These are phyloP conservation scores for Eupithecia inturbata DNA, from an alignment of 2,888 invertebrate genomes.

Conservation along the genomic window DNA sequence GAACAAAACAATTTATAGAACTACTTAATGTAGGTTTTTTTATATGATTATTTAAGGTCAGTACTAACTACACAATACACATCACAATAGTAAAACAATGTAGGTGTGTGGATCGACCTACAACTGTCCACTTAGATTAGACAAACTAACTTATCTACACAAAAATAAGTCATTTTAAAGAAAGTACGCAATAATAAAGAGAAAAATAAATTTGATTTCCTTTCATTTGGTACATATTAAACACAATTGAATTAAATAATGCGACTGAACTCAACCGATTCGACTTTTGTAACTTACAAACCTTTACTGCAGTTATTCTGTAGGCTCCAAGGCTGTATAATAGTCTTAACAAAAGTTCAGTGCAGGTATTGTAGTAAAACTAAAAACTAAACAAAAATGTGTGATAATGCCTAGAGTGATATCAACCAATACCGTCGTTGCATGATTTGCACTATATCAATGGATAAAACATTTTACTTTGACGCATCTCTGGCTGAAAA, in stretches of 20 bases:
- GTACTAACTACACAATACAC: slow-evolving; percentile 10
- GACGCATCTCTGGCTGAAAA: not conserved
- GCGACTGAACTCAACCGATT: not conserved
- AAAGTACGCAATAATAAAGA: not conserved
- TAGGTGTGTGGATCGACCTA: not conserved
- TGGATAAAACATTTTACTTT: not conserved
- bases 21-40: slow-evolving; percentile 11
- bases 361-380: not conserved
- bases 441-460: not conserved
- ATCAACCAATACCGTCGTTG: not conserved
- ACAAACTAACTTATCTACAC: slow-evolving; percentile 16
- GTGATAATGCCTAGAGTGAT: not conserved
- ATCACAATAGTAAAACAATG: not conserved
- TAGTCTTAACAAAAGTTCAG: not conserved
- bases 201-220: slow-evolving; percentile 15
- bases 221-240: slow-evolving; percentile 15
- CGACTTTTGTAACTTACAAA: not conserved
- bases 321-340: not conserved
- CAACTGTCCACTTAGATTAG: not conserved
- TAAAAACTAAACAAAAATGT: not conserved
- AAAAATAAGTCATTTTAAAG: slow-evolving; percentile 16
- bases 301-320: not conserved
- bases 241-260: slow-evolving; percentile 1
- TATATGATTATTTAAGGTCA: slow-evolving; percentile 22
- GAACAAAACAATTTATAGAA: not conserved